Conservation (phyloP, 2,797 vertebrate species). For the Siniperca undulata region DNA sequence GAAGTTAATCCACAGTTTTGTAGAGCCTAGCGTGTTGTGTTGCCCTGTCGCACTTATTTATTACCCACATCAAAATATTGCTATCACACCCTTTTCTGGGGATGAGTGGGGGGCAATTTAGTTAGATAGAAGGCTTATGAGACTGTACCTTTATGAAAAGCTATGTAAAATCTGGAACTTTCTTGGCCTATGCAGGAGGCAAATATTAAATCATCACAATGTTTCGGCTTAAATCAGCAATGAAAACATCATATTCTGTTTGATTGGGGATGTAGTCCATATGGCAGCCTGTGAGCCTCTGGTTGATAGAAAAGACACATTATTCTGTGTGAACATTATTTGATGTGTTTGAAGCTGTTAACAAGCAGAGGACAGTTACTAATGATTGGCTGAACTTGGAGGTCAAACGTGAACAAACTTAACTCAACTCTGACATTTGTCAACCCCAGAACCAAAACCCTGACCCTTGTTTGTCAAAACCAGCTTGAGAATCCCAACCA, state of each 20-base stretch:
- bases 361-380: slow-evolving; percentile 50
- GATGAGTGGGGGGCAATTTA: no score
- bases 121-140: no score
- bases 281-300: background rate
- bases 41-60: no score
- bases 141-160: background rate
- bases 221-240: no score
- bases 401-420: slow-evolving; percentile 61
- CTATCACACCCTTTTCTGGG: no score
- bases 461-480: slow-evolving; percentile 18
- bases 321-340: background rate
- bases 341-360: slow-evolving; percentile 4
- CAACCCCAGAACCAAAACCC: slow-evolving; percentile 25
- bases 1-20: no score
- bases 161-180: background rate
- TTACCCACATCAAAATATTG: no score
- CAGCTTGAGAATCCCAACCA: background rate
- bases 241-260: background rate
- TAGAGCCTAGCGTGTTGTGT: no score
- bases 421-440: slow-evolving; percentile 41
- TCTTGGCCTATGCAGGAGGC: no score
- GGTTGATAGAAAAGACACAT: background rate
- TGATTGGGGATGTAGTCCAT: background rate
- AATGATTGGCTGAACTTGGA: slow-evolving; percentile 55
- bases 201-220: no score